These are phyloP conservation scores for Oxycera nigricornis DNA, from an alignment of 2,888 invertebrate species.

Conservation along the genomic window DNA sequence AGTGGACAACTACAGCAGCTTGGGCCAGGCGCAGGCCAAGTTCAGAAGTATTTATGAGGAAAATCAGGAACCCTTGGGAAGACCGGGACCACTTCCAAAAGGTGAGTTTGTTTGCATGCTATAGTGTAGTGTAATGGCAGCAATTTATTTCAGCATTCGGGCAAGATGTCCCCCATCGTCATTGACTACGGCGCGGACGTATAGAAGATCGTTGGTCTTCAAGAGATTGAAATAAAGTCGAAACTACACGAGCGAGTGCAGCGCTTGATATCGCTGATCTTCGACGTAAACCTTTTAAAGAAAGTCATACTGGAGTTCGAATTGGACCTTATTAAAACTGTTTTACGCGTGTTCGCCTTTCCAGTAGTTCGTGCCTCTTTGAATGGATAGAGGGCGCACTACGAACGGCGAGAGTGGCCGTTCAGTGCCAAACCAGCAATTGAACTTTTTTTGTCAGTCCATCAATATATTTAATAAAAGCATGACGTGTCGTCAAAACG, in stretches of 20 bases:
- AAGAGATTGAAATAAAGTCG: conserved; percentile 65
- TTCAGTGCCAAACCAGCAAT: no score
- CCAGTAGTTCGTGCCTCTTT: no score
- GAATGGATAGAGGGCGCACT: conserved; percentile 94
- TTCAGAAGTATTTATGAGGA: conserved; percentile 76
- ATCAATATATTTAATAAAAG: no score
- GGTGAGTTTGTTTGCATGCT: no score
- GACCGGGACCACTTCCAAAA: conserved; percentile 71
- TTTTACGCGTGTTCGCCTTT: no score
- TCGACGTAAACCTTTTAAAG: conserved; percentile 92
- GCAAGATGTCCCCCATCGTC: conserved; percentile 75
- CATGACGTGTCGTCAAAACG: no score
- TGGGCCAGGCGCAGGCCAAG: conserved; percentile 66
- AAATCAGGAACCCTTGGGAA: conserved; percentile 83
- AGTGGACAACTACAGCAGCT: conserved; percentile 63
- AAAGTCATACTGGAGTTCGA: conserved; percentile 93
- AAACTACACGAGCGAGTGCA: conserved; percentile 80
- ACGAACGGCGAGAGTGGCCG: no score
- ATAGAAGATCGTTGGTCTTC: conserved; percentile 50
- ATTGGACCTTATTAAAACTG: conserved; percentile 94
- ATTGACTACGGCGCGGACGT: conserved; percentile 80
- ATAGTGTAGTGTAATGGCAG: no score
- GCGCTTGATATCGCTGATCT: conserved; percentile 82
- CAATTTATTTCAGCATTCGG: conserved; percentile 71
- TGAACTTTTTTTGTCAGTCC: no score